Base-by-base conservation (phyloP, 2,797 vertebrate genomes). In the Aldrovandia affinis region DNA sequence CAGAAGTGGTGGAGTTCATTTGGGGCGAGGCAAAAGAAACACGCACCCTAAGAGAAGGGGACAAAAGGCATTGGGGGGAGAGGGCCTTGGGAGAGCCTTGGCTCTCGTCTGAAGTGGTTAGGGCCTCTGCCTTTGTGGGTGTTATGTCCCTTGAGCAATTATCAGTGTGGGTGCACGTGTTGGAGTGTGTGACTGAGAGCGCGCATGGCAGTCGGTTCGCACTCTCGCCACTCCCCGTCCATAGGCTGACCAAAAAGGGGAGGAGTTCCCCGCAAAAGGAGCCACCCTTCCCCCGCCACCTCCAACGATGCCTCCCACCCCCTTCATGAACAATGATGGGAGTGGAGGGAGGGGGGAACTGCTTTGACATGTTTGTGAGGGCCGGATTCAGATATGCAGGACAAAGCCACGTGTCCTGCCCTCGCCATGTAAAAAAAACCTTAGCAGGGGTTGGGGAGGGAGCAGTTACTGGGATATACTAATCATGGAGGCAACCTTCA, bases 381-480 rank as follows among this genome's bases (percentile, higher is more conserved):
- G 93, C 90, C 30, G 28, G 75, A 52, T 52, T 15, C 82, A 42
- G 75, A 75, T 55, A 85, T 82, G 86, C 81, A 39, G 85, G 91
- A 95, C 94, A 95, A 96, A 95, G 93, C 91, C 92, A 90, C 88
- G 91, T 94, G 95, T 89, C 90, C 91, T 95, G 93, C 90, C 93
- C 90, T 88, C n/a, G 92, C 92, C 95, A 95, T 93, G 95, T 95
- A 94, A 94, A 96, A 96, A 96, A 96, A 95, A n/a, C n/a, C n/a
- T n/a, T 92, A 90, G 88, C 89, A 88, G 87, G 33, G 91, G 89
- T 91, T 88, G 78, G 84, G 85, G 88, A 92, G 90, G 89, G 89
- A 87, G 85, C 93, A 95, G 95, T 96, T 96, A 96, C 94, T 90
- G 89, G 91, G 91, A 94, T 94, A 93, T 94, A 92, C 92, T 95